A percentile compares a stretch with the other conserved stretches of the same genome.
Evolutionary conservation across 2,113 vertebrate species (phyloP).

Genomic region (Scartelaos histophorus): DNA sequence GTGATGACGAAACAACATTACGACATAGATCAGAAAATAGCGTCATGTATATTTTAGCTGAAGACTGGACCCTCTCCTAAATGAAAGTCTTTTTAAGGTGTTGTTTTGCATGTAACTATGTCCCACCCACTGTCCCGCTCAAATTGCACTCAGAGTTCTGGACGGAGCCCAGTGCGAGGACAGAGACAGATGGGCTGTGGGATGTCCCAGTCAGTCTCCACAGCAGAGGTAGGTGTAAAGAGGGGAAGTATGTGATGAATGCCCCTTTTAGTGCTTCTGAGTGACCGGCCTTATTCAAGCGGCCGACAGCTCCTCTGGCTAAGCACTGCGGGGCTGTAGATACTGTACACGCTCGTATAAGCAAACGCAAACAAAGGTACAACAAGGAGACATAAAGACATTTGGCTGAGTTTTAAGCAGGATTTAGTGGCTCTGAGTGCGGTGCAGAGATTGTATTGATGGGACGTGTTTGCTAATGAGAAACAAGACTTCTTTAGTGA

Average conservation of each 20-base stretch:
- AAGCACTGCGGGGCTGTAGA: conserved; percentile 57
- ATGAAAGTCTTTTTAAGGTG: not conserved
- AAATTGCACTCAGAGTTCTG: not conserved
- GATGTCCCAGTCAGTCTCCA: conserved; percentile 62
- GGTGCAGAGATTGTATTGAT: not conserved
- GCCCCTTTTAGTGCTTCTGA: conserved; percentile 74
- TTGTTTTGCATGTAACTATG: not conserved
- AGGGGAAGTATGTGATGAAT: conserved; percentile 71
- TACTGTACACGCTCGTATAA: conserved; percentile 66
- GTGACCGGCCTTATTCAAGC: conserved; percentile 76
- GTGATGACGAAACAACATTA: no score
- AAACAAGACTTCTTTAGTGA: not conserved
- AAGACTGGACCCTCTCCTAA: not conserved
- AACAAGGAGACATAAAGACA: conserved; percentile 1
- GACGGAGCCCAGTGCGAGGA: conserved; percentile 55
- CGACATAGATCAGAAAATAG: no score
- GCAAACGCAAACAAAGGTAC: conserved; percentile 7
- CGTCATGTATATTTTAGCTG: not conserved
- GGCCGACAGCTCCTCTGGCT: conserved; percentile 67
- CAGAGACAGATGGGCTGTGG: conserved; percentile 63
- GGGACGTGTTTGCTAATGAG: conserved; percentile 36
- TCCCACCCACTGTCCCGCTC: not conserved
- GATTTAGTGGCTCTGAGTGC: not conserved
- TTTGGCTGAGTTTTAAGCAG: conserved; percentile 11
- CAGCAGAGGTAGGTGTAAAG: conserved; percentile 76